A percentile compares a stretch with the other conserved stretches of the same genome.
These are phyloP conservation scores for Raphicerus campestris DNA, from an alignment of 2,113 vertebrate genomes.

Conservation along the genomic window DNA sequence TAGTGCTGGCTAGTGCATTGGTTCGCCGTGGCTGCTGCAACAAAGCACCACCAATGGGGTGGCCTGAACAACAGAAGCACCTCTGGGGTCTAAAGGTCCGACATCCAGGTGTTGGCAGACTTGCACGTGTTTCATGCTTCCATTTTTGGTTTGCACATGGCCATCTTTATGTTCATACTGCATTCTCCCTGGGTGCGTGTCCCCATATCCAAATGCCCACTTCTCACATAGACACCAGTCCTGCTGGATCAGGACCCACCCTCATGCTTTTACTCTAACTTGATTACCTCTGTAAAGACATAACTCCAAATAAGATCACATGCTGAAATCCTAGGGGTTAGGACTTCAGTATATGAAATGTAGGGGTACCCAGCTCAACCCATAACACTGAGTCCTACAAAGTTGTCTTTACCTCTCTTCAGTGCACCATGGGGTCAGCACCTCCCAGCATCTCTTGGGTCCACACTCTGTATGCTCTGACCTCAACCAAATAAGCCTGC, in stretches of 20 bases:
- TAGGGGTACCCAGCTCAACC: background rate
- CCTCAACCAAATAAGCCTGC: background rate
- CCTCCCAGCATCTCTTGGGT: background rate
- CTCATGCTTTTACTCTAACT: background rate
- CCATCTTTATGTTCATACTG: background rate
- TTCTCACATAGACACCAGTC: background rate
- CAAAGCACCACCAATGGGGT: background rate
- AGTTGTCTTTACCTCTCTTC: background rate
- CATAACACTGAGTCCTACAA: background rate
- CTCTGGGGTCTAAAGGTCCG: background rate
- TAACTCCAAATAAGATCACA: background rate
- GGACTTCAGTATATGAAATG: background rate
- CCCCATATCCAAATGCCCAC: background rate
- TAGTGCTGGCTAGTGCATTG: background rate
- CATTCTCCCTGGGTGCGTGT: background rate
- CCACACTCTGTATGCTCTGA: background rate
- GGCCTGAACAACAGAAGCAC: background rate
- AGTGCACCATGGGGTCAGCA: background rate
- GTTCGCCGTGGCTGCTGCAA: background rate
- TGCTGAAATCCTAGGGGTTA: background rate
- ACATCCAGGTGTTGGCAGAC: background rate
- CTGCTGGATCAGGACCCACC: background rate
- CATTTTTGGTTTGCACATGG: background rate
- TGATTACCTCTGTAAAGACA: background rate
- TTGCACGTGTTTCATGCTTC: background rate